A percentile compares a stretch with the other conserved stretches of the same genome.
phyloP scores from a whole-genome alignment of 1,140 invertebrate genomes.

The Lamellibrachia luymesi region DNA sequence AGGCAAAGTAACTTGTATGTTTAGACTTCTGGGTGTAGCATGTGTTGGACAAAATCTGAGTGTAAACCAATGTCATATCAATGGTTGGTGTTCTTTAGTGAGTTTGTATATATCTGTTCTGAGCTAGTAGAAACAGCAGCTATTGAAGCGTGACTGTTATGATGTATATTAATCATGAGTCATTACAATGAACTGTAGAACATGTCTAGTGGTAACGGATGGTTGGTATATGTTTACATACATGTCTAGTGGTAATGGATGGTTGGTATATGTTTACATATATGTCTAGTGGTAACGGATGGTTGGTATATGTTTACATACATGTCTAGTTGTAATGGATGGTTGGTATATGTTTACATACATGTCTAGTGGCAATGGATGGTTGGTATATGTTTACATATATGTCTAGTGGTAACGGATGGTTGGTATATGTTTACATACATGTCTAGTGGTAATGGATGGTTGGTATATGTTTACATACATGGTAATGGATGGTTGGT shows the following conservation, averaged over 20 bases:
- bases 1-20: not conserved
- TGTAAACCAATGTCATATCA: not conserved
- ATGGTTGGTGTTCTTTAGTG: not conserved
- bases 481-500: too few species aligned
- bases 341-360: too few species aligned
- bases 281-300: too few species aligned
- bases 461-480: too few species aligned
- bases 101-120: not conserved
- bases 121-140: not conserved
- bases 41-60: not conserved
- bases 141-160: not conserved
- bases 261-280: too few species aligned
- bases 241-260: not conserved
- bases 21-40: not conserved
- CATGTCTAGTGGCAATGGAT: too few species aligned
- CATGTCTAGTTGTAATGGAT: not conserved
- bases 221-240: not conserved
- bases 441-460: too few species aligned
- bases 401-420: too few species aligned
- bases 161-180: not conserved
- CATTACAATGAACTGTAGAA: not conserved
- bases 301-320: not conserved
- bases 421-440: too few species aligned
- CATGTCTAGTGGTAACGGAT: not conserved
- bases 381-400: too few species aligned